phyloP scores from a whole-genome alignment of 2,888 invertebrate species.

The Lycophotia porphyrea region DNA sequence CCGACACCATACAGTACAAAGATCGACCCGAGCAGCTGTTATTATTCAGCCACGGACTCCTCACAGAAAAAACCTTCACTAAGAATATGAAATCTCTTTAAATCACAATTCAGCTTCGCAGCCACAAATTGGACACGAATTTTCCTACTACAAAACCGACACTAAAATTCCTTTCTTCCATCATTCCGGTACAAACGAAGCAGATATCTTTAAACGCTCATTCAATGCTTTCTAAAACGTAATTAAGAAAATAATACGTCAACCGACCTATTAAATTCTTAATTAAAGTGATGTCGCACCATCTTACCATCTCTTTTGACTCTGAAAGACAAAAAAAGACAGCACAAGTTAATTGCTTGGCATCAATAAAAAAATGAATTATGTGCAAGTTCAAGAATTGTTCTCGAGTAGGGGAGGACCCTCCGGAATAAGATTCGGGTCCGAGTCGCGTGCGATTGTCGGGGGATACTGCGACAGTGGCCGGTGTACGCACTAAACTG shows the following conservation, averaged over 20 bases:
- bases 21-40: too few relatives aligned
- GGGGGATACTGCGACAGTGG: constrained; percentile 55
- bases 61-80: too few relatives aligned
- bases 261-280: constrained; percentile 62
- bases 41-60: too few relatives aligned
- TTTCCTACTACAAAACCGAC: not conserved
- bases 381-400: constrained; percentile 74
- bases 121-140: not conserved
- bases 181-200: constrained; percentile 32
- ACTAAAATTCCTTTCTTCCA: constrained; percentile 11
- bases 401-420: constrained; percentile 71
- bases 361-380: constrained; percentile 83
- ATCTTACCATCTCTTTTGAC: constrained; percentile 57
- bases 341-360: constrained; percentile 77
- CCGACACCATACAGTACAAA: too few relatives aligned
- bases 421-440: constrained; percentile 70
- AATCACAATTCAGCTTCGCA: not conserved
- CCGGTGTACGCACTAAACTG: constrained; percentile 41
- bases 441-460: constrained; percentile 71
- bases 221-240: constrained; percentile 55
- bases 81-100: not conserved
- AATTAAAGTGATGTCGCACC: constrained; percentile 66
- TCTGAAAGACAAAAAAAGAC: constrained; percentile 62
- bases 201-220: constrained; percentile 45
- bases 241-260: constrained; percentile 65